These are phyloP conservation scores for Ptilonorhynchus violaceus DNA, from an alignment of 2,113 vertebrate species.

Conservation along the genomic window DNA sequence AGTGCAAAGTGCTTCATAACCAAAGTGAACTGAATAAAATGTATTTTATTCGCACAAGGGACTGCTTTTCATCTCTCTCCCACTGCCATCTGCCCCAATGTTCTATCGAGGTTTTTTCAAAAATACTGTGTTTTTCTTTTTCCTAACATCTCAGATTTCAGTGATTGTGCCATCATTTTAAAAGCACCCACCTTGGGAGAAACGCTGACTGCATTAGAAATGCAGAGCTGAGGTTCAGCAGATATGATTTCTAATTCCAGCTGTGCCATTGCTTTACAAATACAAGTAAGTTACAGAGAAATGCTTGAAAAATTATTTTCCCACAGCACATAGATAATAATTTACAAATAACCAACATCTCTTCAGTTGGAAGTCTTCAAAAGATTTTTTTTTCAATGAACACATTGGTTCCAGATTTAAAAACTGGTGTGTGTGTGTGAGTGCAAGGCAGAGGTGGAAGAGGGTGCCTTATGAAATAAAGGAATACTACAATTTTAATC, in stretches of 20 bases:
- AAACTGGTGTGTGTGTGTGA: rapidly evolving
- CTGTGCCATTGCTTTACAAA: not conserved
- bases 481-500: not conserved
- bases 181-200: not conserved
- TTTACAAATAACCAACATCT: not conserved
- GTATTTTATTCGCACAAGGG: not conserved
- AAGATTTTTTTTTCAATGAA: not conserved
- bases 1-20: not conserved
- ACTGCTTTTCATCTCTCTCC: not conserved
- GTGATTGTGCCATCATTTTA: not conserved
- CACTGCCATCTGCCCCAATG: not conserved
- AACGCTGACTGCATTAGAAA: not conserved
- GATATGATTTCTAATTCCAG: not conserved
- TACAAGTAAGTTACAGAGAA: not conserved
- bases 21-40: not conserved
- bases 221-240: not conserved
- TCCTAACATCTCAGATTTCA: not conserved
- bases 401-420: not conserved
- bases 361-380: not conserved
- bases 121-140: not conserved
- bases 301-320: not conserved
- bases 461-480: not conserved
- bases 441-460: not conserved
- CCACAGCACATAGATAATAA: not conserved
- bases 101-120: not conserved